A percentile compares a stretch with the other conserved stretches of the same genome.
phyloP scores from a whole-genome alignment of 2,113 vertebrate species.

The Chinchilla lanigera region DNA sequence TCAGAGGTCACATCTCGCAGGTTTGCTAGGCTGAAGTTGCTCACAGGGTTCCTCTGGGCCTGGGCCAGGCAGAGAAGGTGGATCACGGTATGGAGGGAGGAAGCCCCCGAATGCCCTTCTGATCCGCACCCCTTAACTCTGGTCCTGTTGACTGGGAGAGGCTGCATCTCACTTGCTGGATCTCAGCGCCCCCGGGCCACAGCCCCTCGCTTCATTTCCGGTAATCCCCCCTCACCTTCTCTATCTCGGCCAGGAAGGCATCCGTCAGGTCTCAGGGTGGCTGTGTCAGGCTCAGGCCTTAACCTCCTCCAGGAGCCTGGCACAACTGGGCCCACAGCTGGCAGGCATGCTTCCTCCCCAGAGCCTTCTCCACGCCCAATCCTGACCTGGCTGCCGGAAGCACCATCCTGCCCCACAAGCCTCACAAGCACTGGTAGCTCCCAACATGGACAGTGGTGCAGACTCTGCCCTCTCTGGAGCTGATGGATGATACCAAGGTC shows the following conservation, averaged over 20 bases:
- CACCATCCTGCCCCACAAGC: background rate
- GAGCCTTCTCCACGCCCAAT: background rate
- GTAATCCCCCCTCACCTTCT: constrained; percentile 78
- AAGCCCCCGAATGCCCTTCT: fast-evolving
- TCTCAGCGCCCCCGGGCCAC: fast-evolving
- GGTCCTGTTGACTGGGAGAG: background rate
- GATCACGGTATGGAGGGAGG: no score
- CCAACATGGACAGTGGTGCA: fast-evolving
- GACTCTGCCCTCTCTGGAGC: no score
- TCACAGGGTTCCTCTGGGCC: constrained; percentile 38
- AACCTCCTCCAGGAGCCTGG: background rate
- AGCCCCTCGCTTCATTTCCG: fast-evolving
- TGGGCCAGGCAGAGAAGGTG: constrained; percentile 45
- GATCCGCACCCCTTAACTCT: background rate
- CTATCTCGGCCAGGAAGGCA: constrained; percentile 81
- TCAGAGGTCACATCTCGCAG: constrained; percentile 43
- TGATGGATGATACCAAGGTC: no score
- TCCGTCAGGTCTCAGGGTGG: constrained; percentile 81
- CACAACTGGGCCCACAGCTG: background rate
- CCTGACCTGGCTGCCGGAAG: background rate
- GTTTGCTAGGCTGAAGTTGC: no score
- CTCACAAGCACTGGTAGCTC: fast-evolving
- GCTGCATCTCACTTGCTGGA: fast-evolving
- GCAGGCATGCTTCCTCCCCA: background rate
- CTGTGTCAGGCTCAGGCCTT: constrained; percentile 43